These are phyloP conservation scores for Sebastes fasciatus DNA, from an alignment of 2,113 vertebrate genomes.

Conservation along the genomic window DNA sequence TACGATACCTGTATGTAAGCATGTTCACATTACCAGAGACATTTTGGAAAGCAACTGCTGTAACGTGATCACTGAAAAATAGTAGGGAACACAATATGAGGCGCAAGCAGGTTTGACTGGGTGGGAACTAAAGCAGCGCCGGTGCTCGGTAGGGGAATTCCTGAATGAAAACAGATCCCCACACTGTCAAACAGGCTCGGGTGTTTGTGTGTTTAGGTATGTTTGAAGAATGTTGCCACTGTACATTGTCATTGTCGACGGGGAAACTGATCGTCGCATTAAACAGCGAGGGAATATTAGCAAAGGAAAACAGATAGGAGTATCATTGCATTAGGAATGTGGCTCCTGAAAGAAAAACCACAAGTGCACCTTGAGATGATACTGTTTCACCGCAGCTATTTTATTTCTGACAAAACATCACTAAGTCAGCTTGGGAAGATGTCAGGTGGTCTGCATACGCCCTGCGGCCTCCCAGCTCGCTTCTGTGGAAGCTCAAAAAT, in stretches of 20 bases:
- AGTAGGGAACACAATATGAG: conserved; percentile 58
- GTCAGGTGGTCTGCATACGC: conserved; percentile 42
- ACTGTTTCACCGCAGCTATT: conserved; percentile 45
- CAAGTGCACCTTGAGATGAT: conserved; percentile 52
- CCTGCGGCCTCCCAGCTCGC: not conserved
- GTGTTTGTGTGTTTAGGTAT: conserved; percentile 72
- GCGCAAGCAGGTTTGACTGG: conserved; percentile 68
- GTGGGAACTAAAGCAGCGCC: conserved; percentile 61
- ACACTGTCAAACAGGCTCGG: conserved; percentile 54
- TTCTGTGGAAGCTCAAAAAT: not conserved
- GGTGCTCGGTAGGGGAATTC: conserved; percentile 73
- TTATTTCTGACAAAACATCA: conserved; percentile 58
- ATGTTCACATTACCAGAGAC: conserved; percentile 67
- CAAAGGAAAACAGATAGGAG: conserved; percentile 60
- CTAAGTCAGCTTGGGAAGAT: conserved; percentile 40
- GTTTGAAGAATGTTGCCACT: conserved; percentile 77
- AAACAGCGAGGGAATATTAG: conserved; percentile 60
- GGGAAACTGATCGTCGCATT: conserved; percentile 66
- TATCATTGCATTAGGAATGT: conserved; percentile 57
- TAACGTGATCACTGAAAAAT: conserved; percentile 67
- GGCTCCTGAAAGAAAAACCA: conserved; percentile 57
- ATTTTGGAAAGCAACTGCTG: conserved; percentile 61
- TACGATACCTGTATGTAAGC: conserved; percentile 67
- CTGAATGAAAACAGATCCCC: conserved; percentile 70
- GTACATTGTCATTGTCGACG: conserved; percentile 68